Evolutionary conservation across 2,797 vertebrate genomes (phyloP).

Genomic region (Chrysocyon brachyurus): DNA sequence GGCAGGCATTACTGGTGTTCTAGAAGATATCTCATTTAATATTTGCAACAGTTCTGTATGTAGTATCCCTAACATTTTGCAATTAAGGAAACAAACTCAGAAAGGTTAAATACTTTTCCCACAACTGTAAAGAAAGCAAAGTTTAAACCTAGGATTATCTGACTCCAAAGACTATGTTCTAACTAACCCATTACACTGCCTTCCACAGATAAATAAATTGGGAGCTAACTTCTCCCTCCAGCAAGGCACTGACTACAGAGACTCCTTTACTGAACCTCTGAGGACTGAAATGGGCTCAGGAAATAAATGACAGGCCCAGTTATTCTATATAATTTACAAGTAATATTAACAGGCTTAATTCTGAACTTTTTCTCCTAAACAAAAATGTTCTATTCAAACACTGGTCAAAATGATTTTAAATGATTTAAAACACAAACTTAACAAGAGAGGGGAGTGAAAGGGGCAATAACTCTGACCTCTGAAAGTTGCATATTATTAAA

Average conservation of each 20-base stretch:
- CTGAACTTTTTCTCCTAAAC: not conserved
- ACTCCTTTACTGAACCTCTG: not conserved
- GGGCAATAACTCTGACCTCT: slow-evolving; percentile 65
- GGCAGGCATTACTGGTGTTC: not conserved
- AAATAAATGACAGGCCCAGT: slow-evolving; percentile 1
- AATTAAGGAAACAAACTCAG: slow-evolving; percentile 55
- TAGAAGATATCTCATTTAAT: not conserved
- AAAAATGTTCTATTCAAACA: slow-evolving; percentile 60
- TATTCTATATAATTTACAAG: slow-evolving; percentile 33
- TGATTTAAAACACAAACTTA: slow-evolving; percentile 25
- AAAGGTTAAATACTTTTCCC: slow-evolving; percentile 19
- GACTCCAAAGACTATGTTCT: not conserved
- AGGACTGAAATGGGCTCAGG: not conserved
- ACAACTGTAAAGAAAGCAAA: slow-evolving; percentile 38
- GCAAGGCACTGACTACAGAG: not conserved
- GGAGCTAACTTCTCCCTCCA: slow-evolving; percentile 11
- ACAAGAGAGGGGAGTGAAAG: not conserved
- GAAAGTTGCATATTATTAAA: slow-evolving; percentile 68
- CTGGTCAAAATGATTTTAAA: slow-evolving; percentile 66
- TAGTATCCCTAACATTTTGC: slow-evolving; percentile 18
- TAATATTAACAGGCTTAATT: slow-evolving; percentile 33
- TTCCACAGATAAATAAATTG: not conserved
- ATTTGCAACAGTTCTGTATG: not conserved
- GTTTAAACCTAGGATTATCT: slow-evolving; percentile 8
- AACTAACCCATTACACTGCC: slow-evolving; percentile 1